These are phyloP conservation scores for Monochamus saltuarius DNA, from an alignment of 1,140 invertebrate species.

Conservation along the genomic window DNA sequence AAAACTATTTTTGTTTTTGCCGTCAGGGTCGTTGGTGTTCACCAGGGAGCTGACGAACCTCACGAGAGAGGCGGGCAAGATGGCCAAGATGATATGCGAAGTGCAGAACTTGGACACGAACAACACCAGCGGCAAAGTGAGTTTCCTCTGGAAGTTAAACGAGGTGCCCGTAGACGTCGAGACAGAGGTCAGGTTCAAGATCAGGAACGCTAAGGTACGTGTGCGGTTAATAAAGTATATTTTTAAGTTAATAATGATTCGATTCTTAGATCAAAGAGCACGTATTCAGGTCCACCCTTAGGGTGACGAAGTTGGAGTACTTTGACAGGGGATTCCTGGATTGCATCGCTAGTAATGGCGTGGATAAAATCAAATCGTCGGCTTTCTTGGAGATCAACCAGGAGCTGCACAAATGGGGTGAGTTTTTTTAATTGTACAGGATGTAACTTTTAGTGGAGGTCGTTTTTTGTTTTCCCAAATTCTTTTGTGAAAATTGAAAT, in stretches of 20 bases:
- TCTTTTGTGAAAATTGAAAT: too few relatives aligned
- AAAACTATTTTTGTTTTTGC: too few relatives aligned
- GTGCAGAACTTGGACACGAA: conserved; percentile 52
- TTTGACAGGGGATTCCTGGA: conserved; percentile 70
- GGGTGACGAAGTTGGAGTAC: conserved; percentile 63
- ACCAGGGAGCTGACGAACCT: conserved; percentile 59
- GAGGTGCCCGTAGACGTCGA: conserved; percentile 59
- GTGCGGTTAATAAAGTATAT: not conserved
- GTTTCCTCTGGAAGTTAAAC: conserved; percentile 70
- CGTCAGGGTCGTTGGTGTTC: conserved; percentile 51
- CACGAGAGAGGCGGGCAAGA: conserved; percentile 63
- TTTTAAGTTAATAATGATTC: too few relatives aligned
- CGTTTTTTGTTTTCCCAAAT: too few relatives aligned
- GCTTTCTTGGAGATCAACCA: conserved; percentile 60
- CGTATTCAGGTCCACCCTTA: conserved; percentile 54
- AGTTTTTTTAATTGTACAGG: conserved; percentile 4
- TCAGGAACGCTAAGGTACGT: conserved; percentile 50
- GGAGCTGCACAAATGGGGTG: conserved; percentile 33
- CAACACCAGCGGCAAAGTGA: conserved; percentile 51
- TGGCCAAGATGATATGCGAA: conserved; percentile 66
- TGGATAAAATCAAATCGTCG: conserved; percentile 61
- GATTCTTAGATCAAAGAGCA: not conserved
- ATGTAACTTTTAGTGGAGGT: too few relatives aligned
- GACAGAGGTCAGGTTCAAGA: conserved; percentile 54
- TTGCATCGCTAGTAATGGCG: conserved; percentile 65